A percentile compares a stretch with the other conserved stretches of the same genome.
Evolutionary conservation across 2,888 invertebrate species (phyloP).

Genomic region (Matsumyia berberina): DNA sequence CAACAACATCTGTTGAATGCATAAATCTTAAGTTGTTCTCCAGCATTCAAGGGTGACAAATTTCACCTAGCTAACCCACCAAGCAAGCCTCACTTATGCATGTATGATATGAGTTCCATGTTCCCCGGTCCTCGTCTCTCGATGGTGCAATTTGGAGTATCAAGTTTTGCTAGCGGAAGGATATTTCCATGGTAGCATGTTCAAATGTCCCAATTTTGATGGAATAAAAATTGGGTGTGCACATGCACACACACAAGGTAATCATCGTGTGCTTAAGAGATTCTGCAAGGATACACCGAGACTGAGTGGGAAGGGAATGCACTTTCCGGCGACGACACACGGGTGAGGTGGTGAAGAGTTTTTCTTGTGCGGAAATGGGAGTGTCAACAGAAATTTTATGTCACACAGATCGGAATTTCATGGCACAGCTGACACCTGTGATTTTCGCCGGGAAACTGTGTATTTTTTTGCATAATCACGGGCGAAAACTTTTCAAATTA

Average conservation of each 20-base stretch:
- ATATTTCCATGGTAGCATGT: constrained; percentile 28
- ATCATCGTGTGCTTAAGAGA: constrained; percentile 42
- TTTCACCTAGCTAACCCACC: constrained; percentile 40
- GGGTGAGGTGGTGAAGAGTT: neutral
- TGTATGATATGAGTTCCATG: constrained; percentile 26
- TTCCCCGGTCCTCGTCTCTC: neutral
- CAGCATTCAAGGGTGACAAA: constrained; percentile 62
- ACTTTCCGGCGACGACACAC: constrained; percentile 29
- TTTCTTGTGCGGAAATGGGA: constrained; percentile 34
- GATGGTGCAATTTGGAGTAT: constrained; percentile 36
- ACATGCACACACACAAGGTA: constrained; percentile 25
- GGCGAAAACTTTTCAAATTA: constrained; percentile 70
- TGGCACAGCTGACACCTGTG: constrained; percentile 67
- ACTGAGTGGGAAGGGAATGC: constrained; percentile 12
- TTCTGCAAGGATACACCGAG: constrained; percentile 14
- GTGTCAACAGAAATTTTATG: constrained; percentile 59
- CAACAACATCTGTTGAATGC: constrained; percentile 73
- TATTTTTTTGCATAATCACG: constrained; percentile 56
- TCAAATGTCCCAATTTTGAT: constrained; percentile 65
- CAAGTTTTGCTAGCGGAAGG: constrained; percentile 44
- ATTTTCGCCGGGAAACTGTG: constrained; percentile 44
- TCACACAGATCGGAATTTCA: constrained; percentile 65
- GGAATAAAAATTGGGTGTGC: constrained; percentile 53
- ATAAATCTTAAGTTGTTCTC: constrained; percentile 62
- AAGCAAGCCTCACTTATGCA: constrained; percentile 41